A percentile compares a stretch with the other conserved stretches of the same genome.
Evolutionary conservation across 2,888 invertebrate genomes (phyloP).

Genomic region (Tholera decimalis): DNA sequence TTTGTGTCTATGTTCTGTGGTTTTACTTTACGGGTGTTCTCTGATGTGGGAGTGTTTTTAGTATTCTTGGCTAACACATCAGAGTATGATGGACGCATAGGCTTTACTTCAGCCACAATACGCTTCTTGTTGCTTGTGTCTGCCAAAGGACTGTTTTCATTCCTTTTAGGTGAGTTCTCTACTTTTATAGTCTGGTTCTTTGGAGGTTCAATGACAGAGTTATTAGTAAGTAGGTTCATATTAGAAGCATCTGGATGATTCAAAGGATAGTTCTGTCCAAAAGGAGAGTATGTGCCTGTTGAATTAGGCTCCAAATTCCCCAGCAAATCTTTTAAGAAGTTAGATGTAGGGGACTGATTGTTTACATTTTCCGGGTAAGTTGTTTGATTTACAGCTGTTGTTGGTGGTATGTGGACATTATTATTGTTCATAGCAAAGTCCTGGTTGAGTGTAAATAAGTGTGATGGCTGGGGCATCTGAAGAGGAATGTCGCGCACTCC

Average conservation of each 20-base stretch:
- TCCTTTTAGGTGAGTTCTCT: conserved; percentile 84
- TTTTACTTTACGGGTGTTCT: conserved; percentile 87
- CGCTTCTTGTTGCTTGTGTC: conserved; percentile 92
- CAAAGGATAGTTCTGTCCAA: conserved; percentile 92
- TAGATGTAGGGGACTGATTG: conserved; percentile 82
- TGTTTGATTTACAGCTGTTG: conserved; percentile 70
- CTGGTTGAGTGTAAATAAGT: conserved; percentile 84
- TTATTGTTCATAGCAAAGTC: conserved; percentile 80
- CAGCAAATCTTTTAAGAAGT: conserved; percentile 93
- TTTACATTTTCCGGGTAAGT: conserved; percentile 77
- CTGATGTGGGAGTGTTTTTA: conserved; percentile 87
- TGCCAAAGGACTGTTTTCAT: conserved; percentile 87
- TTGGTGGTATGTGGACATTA: conserved; percentile 74
- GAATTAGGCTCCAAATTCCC: conserved; percentile 94
- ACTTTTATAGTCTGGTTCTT: conserved; percentile 75
- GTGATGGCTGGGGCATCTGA: conserved; percentile 79
- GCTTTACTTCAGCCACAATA: conserved; percentile 96
- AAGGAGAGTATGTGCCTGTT: conserved; percentile 94
- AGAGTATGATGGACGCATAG: conserved; percentile 96
- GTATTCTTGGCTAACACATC: conserved; percentile 95
- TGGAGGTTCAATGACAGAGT: conserved; percentile 74
- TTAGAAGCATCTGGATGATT: conserved; percentile 88
- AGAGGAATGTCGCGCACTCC: conserved; percentile 81
- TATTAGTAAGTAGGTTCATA: conserved; percentile 78
- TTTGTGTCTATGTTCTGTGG: conserved; percentile 85